These are phyloP conservation scores for Phoebastria nigripes DNA, from an alignment of 2,797 vertebrate genomes.

Conservation along the genomic window DNA sequence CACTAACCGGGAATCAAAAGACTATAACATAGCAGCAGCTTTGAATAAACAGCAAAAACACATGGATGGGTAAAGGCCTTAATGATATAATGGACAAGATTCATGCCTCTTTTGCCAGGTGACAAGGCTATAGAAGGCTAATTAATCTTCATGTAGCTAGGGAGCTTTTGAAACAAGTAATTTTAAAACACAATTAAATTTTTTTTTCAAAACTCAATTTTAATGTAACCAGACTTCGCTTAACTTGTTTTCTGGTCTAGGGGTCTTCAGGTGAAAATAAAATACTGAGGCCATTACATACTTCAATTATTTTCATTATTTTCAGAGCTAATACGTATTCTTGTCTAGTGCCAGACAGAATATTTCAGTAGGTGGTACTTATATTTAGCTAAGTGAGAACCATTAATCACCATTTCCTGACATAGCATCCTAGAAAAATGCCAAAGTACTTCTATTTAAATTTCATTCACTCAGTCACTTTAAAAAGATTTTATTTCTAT, in stretches of 20 bases:
- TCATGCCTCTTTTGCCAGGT: neutral
- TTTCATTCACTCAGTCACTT: conserved; percentile 43
- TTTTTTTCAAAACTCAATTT: neutral
- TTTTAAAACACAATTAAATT: neutral
- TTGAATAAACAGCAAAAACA: neutral
- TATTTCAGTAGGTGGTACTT: conserved; percentile 1
- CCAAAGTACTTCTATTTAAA: conserved; percentile 51
- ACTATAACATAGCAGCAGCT: neutral
- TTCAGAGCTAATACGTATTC: conserved; percentile 14
- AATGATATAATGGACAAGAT: neutral
- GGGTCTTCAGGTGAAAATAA: neutral
- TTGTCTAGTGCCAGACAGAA: conserved; percentile 22
- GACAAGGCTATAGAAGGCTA: neutral
- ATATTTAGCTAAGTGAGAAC: conserved; percentile 58
- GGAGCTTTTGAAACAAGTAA: neutral
- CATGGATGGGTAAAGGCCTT: neutral
- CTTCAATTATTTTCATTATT: conserved; percentile 4
- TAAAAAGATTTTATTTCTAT: conserved; percentile 11
- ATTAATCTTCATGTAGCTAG: neutral
- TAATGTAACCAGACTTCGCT: neutral
- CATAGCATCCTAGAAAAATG: conserved; percentile 52
- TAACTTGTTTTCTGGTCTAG: neutral
- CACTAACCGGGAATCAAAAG: neutral
- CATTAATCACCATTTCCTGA: conserved; percentile 58
- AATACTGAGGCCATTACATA: neutral